A percentile compares a stretch with the other conserved stretches of the same genome.
These are phyloP conservation scores for Eleutherodactylus coqui DNA, from an alignment of 2,797 vertebrate species.

Conservation along the genomic window DNA sequence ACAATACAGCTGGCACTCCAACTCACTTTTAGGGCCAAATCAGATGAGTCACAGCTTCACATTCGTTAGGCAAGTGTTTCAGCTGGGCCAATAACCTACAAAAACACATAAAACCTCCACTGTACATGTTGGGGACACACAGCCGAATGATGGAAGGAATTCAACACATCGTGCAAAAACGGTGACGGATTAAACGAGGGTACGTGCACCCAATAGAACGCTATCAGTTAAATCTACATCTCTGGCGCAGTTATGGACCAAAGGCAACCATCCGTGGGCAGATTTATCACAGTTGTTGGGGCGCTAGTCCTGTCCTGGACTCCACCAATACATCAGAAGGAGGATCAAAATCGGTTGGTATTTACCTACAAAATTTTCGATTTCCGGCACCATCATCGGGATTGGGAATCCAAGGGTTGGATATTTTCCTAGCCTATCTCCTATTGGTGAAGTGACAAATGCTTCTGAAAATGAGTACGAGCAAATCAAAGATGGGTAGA, in stretches of 20 bases:
- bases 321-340: not conserved
- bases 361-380: not conserved
- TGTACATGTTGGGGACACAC: not conserved
- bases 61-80: not conserved
- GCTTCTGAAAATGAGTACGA: not conserved
- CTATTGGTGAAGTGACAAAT: not conserved
- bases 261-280: not conserved
- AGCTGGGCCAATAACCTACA: not conserved
- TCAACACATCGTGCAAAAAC: not conserved
- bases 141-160: not conserved
- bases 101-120: not conserved
- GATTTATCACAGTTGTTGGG: not conserved
- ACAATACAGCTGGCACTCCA: not conserved
- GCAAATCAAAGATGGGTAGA: not conserved
- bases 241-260: not conserved
- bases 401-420: too few species aligned
- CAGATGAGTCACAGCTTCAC: not conserved
- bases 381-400: not conserved
- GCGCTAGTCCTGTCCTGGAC: not conserved
- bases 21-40: not conserved
- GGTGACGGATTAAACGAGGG: too few species aligned
- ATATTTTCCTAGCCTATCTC: not conserved
- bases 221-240: not conserved
- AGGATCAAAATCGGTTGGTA: not conserved
- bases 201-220: not conserved